Conservation (phyloP, 92 coral and sea anemone genomes). For the Isaurus tuberculatus region DNA sequence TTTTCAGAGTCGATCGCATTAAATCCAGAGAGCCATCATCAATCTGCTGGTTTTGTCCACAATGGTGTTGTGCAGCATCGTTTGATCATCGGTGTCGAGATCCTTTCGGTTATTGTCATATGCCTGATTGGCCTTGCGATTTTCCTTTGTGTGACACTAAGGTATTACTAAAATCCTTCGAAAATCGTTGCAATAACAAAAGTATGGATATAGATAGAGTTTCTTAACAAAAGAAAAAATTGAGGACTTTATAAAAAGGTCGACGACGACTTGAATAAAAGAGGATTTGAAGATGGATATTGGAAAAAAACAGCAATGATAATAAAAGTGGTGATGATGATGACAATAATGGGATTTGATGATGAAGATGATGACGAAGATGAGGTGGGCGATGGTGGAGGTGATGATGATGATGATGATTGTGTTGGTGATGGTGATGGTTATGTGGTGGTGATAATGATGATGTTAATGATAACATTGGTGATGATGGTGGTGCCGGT, state of each 20-base stretch:
- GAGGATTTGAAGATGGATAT: too few species aligned
- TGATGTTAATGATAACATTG: background rate
- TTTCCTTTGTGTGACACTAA: background rate
- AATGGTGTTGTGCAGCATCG: background rate
- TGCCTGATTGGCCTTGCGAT: background rate
- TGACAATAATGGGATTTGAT: too few species aligned
- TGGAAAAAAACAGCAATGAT: background rate
- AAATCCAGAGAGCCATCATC: background rate
- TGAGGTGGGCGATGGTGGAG: background rate
- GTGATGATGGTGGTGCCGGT: background rate
- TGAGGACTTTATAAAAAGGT: background rate
- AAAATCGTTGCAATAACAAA: background rate
- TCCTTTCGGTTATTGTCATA: background rate
- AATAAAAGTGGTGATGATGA: too few species aligned
- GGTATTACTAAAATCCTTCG: background rate
- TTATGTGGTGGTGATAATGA: background rate
- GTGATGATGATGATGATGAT: background rate
- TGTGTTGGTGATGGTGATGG: background rate
- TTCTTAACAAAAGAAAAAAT: too few species aligned
- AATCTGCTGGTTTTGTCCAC: background rate
- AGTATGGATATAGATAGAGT: background rate
- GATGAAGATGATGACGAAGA: background rate
- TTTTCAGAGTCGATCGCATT: background rate
- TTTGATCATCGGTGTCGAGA: background rate
- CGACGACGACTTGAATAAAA: too few species aligned